These are phyloP conservation scores for Cotesia glomerata DNA, from an alignment of 1,140 invertebrate genomes.

Conservation along the genomic window DNA sequence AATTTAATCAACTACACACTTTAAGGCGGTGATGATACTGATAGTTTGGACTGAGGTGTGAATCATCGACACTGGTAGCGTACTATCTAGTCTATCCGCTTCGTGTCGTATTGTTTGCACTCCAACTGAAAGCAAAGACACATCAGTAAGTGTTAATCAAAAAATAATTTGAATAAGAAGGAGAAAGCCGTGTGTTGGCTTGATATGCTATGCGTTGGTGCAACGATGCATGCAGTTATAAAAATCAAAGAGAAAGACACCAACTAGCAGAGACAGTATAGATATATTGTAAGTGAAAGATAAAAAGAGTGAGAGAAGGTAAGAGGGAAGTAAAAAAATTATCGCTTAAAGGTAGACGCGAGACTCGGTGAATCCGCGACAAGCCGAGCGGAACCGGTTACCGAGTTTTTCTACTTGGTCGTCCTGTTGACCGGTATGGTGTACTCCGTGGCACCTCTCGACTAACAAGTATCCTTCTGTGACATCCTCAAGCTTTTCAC, in stretches of 20 bases:
- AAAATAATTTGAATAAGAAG: conserved; percentile 11
- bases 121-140: conserved; percentile 14
- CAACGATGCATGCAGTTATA: conserved; percentile 11
- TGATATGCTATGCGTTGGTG: not conserved
- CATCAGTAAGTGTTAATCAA: conserved; percentile 4
- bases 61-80: not conserved
- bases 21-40: not conserved
- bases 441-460: not conserved
- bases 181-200: conserved; percentile 5
- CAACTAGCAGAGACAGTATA: not conserved
- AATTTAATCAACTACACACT: not conserved
- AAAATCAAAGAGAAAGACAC: not conserved
- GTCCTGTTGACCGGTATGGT: not conserved
- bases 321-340: conserved; percentile 6
- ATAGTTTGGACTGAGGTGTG: not conserved
- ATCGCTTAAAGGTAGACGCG: conserved; percentile 19
- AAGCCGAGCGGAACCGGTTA: conserved; percentile 26
- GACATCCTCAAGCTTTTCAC: conserved; percentile 13
- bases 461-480: conserved; percentile 2
- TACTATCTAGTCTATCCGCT: not conserved
- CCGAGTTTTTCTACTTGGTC: conserved; percentile 21
- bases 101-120: not conserved
- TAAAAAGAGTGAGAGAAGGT: not conserved
- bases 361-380: conserved; percentile 15
- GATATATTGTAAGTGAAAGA: not conserved